phyloP scores from a whole-genome alignment of 2,888 invertebrate genomes.

The Eilema caniola region DNA sequence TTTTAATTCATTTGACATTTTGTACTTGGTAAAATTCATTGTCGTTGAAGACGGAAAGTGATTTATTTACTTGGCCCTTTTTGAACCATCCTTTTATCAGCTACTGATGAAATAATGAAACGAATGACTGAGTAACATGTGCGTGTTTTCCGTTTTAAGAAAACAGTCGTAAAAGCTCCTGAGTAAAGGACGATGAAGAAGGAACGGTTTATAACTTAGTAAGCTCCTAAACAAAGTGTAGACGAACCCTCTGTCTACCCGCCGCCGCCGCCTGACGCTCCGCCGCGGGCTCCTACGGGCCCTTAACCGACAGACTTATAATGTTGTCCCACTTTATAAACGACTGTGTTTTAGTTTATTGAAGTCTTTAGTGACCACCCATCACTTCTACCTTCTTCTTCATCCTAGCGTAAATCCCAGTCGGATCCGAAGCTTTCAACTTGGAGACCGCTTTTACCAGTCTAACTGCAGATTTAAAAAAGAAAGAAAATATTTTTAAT shows the following conservation, averaged over 20 bases:
- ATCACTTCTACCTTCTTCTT: too few relatives aligned
- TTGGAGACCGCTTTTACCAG: too few relatives aligned
- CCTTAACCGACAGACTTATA: neutral
- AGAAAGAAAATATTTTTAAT: too few relatives aligned
- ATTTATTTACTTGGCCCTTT: neutral
- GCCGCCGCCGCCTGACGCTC: neutral
- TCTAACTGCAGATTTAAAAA: too few relatives aligned
- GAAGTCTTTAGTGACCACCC: neutral
- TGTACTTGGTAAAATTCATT: neutral
- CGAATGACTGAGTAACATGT: neutral
- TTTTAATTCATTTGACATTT: neutral
- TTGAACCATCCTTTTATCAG: neutral
- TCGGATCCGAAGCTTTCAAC: too few relatives aligned
- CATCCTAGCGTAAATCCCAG: too few relatives aligned
- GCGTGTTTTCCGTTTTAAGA: neutral
- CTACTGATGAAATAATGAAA: neutral
- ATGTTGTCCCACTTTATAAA: neutral
- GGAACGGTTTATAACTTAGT: neutral
- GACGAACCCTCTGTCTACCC: neutral
- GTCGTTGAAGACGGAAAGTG: neutral
- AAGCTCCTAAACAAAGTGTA: neutral
- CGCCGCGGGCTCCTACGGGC: neutral
- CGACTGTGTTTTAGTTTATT: neutral
- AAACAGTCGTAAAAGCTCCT: neutral
- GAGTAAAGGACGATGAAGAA: neutral